These are phyloP conservation scores for Babyrousa celebensis DNA, from an alignment of 2,797 vertebrate genomes.

Conservation along the genomic window DNA sequence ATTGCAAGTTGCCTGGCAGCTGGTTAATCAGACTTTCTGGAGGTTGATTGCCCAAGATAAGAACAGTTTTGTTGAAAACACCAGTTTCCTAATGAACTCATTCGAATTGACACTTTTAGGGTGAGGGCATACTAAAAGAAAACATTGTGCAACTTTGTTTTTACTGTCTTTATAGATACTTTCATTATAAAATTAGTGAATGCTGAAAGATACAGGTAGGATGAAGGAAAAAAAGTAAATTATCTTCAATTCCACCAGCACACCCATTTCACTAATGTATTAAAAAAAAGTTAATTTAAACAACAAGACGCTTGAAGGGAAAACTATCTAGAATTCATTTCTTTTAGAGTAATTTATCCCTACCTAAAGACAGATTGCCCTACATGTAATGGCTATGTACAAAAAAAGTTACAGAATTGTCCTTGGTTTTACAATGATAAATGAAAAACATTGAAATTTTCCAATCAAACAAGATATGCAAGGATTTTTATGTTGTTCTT, in stretches of 20 bases:
- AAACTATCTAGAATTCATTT: no score
- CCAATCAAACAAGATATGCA: no score
- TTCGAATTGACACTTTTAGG: slow-evolving; percentile 53
- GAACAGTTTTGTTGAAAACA: slow-evolving; percentile 67
- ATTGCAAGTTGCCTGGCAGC: slow-evolving; percentile 52
- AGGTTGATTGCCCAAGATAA: slow-evolving; percentile 71
- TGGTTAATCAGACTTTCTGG: slow-evolving; percentile 77
- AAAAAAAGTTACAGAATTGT: no score
- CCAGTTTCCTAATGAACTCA: slow-evolving; percentile 73
- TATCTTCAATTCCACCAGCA: background rate
- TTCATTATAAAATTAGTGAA: slow-evolving; percentile 35
- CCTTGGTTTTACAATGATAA: no score
- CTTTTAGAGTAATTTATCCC: no score
- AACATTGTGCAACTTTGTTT: background rate
- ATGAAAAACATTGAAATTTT: no score
- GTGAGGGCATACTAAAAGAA: background rate
- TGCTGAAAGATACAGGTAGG: slow-evolving; percentile 1
- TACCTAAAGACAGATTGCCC: no score
- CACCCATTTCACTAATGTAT: background rate
- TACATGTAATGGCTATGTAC: no score
- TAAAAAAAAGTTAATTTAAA: no score
- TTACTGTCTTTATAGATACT: background rate
- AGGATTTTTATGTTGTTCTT: no score
- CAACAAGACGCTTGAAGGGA: no score
- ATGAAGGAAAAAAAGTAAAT: background rate